Evolutionary conservation across 2,888 invertebrate genomes (phyloP).

Genomic region (Thera obeliscata): DNA sequence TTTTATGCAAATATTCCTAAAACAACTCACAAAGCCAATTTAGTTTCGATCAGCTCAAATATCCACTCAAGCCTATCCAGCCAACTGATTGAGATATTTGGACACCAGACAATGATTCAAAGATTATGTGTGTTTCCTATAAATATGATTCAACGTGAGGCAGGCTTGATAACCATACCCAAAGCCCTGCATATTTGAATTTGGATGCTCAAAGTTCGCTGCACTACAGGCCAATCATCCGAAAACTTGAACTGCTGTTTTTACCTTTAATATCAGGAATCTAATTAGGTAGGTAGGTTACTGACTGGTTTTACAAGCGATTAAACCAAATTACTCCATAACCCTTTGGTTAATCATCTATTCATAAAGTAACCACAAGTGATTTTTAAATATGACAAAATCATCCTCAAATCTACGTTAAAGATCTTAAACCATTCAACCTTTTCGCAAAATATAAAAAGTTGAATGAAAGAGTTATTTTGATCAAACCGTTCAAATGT

Average conservation of each 20-base stretch:
- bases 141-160: constrained; percentile 31
- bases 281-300: neutral
- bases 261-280: constrained; percentile 3
- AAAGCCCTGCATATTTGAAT: constrained; percentile 39
- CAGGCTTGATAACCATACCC: constrained; percentile 32
- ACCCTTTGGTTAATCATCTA: constrained; percentile 1
- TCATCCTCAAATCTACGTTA: constrained; percentile 1
- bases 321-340: constrained; percentile 3
- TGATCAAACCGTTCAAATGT: no score
- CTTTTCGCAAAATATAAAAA: no score
- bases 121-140: constrained; percentile 5
- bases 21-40: neutral
- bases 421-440: no score
- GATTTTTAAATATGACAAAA: constrained; percentile 4
- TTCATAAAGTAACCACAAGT: constrained; percentile 3
- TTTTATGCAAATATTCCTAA: neutral
- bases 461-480: no score
- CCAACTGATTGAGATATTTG: no score
- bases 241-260: constrained; percentile 16
- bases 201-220: constrained; percentile 37
- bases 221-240: constrained; percentile 32
- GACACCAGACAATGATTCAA: neutral
- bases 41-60: neutral
- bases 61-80: neutral
- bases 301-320: neutral